Evolutionary conservation across 2,113 vertebrate species (phyloP).

Genomic region (Notarius lentiginosus): DNA sequence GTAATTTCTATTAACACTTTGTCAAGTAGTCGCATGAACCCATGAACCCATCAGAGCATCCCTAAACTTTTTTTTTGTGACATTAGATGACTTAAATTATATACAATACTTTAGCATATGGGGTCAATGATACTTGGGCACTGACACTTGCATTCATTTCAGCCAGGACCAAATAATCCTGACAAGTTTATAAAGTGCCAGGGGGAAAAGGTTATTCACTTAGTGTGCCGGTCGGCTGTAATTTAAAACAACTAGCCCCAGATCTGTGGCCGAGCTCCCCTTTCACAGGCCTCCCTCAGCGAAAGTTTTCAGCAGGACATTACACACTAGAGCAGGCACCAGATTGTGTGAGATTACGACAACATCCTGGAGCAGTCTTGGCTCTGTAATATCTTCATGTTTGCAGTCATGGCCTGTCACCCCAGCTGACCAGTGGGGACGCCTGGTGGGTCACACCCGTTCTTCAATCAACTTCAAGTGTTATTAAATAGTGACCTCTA

Average conservation of each 20-base stretch:
- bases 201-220: slow-evolving; percentile 73
- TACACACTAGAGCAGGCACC: slow-evolving; percentile 88
- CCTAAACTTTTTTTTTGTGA: not conserved
- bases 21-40: not conserved
- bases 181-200: slow-evolving; percentile 64
- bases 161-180: slow-evolving; percentile 50
- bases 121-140: slow-evolving; percentile 11
- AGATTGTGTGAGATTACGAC: slow-evolving; percentile 86
- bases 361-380: slow-evolving; percentile 77
- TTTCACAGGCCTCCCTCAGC: slow-evolving; percentile 60
- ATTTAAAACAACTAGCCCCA: slow-evolving; percentile 75
- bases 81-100: not conserved
- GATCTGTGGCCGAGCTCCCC: slow-evolving; percentile 56
- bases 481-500: slow-evolving; percentile 85
- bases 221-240: slow-evolving; percentile 66
- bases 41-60: not conserved
- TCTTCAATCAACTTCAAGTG: slow-evolving; percentile 82
- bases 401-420: slow-evolving; percentile 86
- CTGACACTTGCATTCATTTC: slow-evolving; percentile 45
- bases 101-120: not conserved
- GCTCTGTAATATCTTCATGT: slow-evolving; percentile 80
- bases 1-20: not conserved
- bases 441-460: slow-evolving; percentile 52
- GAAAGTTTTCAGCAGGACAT: slow-evolving; percentile 78
- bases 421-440: slow-evolving; percentile 81